Evolutionary conservation across 2,113 vertebrate genomes (phyloP).

Genomic region (Oophaga pumilio): DNA sequence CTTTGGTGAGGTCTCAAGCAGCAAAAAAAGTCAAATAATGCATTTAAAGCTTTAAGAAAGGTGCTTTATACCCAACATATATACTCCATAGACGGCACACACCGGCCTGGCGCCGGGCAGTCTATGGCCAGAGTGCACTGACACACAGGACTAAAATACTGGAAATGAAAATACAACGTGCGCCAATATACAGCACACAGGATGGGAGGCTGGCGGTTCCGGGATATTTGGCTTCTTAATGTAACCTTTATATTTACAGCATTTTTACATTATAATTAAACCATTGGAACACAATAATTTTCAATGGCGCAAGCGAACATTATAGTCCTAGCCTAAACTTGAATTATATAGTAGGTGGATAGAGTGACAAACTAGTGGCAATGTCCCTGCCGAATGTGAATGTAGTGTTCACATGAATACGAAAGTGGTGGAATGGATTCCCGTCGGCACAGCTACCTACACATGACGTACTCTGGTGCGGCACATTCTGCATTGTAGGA

Average conservation of each 20-base stretch:
- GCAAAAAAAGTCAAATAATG: constrained; percentile 31
- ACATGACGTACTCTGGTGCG: background rate
- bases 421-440: background rate
- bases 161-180: background rate
- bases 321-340: background rate
- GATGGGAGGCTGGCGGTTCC: background rate
- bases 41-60: constrained; percentile 41
- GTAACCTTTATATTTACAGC: background rate
- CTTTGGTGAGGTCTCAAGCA: constrained; percentile 39
- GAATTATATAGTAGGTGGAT: too few species aligned
- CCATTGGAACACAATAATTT: background rate
- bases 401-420: background rate
- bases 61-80: constrained; percentile 23
- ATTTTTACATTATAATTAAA: background rate
- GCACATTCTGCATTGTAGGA: background rate
- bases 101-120: background rate
- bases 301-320: background rate
- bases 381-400: constrained; percentile 13
- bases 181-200: background rate
- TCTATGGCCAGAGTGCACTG: constrained; percentile 10
- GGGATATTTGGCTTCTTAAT: constrained; percentile 9
- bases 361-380: background rate
- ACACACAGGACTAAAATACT: constrained; percentile 14
- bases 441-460: background rate
- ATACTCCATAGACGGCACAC: background rate